These are phyloP conservation scores for Galendromus occidentalis DNA, from an alignment of 1,140 invertebrate genomes.

Conservation along the genomic window DNA sequence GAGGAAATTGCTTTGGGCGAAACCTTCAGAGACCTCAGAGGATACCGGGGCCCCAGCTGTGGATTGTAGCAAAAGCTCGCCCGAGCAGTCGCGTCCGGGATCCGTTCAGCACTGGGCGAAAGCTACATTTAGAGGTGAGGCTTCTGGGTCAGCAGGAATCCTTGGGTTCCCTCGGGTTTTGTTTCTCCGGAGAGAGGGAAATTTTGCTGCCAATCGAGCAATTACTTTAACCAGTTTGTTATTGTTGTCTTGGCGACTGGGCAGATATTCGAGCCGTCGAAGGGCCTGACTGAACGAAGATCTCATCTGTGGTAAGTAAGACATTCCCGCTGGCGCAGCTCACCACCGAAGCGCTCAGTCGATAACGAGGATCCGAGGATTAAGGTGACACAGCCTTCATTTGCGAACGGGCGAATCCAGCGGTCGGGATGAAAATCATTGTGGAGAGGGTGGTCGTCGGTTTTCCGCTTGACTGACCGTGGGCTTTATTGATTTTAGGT, in stretches of 20 bases:
- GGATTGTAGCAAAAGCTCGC: not conserved
- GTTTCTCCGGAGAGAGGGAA: not conserved
- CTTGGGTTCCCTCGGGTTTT: not conserved
- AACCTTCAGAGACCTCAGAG: not conserved
- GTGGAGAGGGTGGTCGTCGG: too few species aligned
- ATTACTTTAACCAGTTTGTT: slow-evolving; percentile 10
- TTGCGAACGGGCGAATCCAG: too few species aligned
- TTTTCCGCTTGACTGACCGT: too few species aligned
- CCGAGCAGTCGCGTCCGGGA: not conserved
- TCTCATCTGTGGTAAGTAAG: too few species aligned
- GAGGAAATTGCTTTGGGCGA: not conserved
- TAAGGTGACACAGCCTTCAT: too few species aligned
- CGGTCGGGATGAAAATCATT: too few species aligned
- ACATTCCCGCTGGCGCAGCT: too few species aligned
- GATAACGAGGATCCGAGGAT: too few species aligned
- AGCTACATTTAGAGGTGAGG: slow-evolving; percentile 4
- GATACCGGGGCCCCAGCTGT: too few species aligned
- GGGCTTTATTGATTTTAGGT: slow-evolving; percentile 30
- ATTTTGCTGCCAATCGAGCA: not conserved
- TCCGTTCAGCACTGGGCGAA: not conserved
- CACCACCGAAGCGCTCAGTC: too few species aligned
- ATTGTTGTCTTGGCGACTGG: slow-evolving; percentile 11
- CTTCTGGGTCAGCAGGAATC: not conserved
- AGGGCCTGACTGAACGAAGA: too few species aligned
- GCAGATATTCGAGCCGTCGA: slow-evolving; percentile 1